Conservation (phyloP, 2,797 vertebrate species). For the Perodicticus potto region DNA sequence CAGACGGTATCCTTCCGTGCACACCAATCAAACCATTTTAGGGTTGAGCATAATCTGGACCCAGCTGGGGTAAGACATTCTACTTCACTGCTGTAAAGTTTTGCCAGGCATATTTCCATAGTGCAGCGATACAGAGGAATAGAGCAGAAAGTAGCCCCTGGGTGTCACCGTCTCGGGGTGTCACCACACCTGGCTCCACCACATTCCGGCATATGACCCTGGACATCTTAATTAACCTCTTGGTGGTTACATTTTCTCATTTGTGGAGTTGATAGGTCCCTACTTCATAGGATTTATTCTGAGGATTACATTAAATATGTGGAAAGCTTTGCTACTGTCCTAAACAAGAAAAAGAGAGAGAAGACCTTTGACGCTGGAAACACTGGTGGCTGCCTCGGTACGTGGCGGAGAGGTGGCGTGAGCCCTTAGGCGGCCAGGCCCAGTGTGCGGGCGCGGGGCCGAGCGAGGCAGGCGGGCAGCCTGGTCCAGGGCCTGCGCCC, state of each 20-base stretch:
- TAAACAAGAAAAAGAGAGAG: neutral
- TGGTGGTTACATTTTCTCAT: neutral
- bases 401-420: neutral
- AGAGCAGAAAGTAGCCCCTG: neutral
- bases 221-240: neutral
- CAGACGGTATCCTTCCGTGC: neutral
- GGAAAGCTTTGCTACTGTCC: slow-evolving; percentile 1
- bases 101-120: neutral
- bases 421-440: neutral
- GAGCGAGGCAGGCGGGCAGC: neutral
- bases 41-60: neutral
- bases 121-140: neutral
- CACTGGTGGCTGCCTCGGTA: slow-evolving; percentile 59
- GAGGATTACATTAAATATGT: slow-evolving; percentile 8
- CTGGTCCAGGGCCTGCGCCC: slow-evolving; percentile 13
- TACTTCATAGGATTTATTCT: neutral
- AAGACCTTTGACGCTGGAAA: neutral
- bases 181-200: neutral
- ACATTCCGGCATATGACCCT: neutral
- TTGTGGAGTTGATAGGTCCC: neutral
- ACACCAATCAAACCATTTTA: neutral
- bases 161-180: neutral
- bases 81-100: neutral
- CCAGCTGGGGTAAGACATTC: neutral
- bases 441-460: neutral